Evolutionary conservation across 1,140 invertebrate genomes (phyloP), one percentile per base, ranked within the genome.

Genomic region (Ceratoteleas bidentatus): DNA sequence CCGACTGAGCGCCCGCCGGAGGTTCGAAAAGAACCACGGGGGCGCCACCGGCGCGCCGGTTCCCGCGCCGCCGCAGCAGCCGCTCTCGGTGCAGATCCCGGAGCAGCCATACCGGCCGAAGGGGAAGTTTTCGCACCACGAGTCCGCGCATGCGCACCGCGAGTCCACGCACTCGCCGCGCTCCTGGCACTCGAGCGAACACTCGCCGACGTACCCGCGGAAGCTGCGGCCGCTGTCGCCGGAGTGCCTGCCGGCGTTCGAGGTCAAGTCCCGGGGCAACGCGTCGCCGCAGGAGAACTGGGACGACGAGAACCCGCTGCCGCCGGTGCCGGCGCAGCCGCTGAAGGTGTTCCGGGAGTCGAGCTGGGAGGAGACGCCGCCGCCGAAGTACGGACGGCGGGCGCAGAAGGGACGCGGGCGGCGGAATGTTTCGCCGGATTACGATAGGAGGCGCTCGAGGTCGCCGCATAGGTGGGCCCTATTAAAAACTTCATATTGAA

Each of bases 121-220:
- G n/a, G n/a, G n/a, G n/a, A n/a, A n/a, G n/a, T n/a, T n/a, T n/a
- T n/a, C n/a, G n/a, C n/a, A n/a, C n/a, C n/a, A n/a, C n/a, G n/a
- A n/a, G n/a, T n/a, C n/a, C n/a, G n/a, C n/a, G n/a, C n/a, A n/a
- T n/a, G n/a, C n/a, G n/a, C n/a, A n/a, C n/a, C n/a, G n/a, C n/a
- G n/a, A n/a, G n/a, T n/a, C n/a, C n/a, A n/a, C n/a, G n/a, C n/a
- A n/a, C n/a, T n/a, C n/a, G n/a, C n/a, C n/a, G n/a, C n/a, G n/a
- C n/a, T n/a, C n/a, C n/a, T n/a, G 15, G 40, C 0, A 40, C 14
- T 60, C 57, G 32, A 60, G 45, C 24, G 43, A 10, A 2, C 15
- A 54, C 33, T 11, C 87, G 87, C 9, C 80, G 89, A n/a, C 87
- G 86, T 47, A 87, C 87, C 56, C 61, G 90, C 38, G 49, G 34